These are phyloP conservation scores for Valencia hispanica DNA, from an alignment of 2,797 vertebrate species.

Conservation along the genomic window DNA sequence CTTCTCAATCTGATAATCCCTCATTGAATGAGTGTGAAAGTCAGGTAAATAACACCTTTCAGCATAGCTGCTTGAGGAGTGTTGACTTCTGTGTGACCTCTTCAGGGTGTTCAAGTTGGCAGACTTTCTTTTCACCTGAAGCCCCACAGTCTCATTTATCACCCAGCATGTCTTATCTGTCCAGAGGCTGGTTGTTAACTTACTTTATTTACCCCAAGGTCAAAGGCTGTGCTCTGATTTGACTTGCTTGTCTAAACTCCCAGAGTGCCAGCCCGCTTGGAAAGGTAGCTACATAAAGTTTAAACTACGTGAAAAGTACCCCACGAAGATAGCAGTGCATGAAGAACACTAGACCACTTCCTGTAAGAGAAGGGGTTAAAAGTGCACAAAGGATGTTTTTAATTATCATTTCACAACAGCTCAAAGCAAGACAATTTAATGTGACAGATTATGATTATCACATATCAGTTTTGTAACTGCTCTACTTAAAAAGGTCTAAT, in stretches of 20 bases:
- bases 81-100: conserved; percentile 68
- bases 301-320: conserved; percentile 15
- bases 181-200: conserved; percentile 64
- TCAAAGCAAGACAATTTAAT: neutral
- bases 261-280: conserved; percentile 45
- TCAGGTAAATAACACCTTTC: conserved; percentile 48
- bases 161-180: conserved; percentile 64
- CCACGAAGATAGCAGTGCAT: neutral
- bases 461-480: neutral
- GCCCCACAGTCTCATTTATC: conserved; percentile 51
- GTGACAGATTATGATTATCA: neutral
- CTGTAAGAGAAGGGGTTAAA: conserved; percentile 4
- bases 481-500: neutral
- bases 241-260: conserved; percentile 56
- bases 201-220: conserved; percentile 59
- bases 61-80: conserved; percentile 35
- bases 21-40: conserved; percentile 55
- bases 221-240: conserved; percentile 61
- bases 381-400: neutral
- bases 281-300: conserved; percentile 31
- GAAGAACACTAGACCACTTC: neutral
- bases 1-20: conserved; percentile 63
- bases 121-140: conserved; percentile 38
- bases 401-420: neutral
- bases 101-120: conserved; percentile 31